phyloP scores from a whole-genome alignment of 2,113 vertebrate species.

The Grus americana region DNA sequence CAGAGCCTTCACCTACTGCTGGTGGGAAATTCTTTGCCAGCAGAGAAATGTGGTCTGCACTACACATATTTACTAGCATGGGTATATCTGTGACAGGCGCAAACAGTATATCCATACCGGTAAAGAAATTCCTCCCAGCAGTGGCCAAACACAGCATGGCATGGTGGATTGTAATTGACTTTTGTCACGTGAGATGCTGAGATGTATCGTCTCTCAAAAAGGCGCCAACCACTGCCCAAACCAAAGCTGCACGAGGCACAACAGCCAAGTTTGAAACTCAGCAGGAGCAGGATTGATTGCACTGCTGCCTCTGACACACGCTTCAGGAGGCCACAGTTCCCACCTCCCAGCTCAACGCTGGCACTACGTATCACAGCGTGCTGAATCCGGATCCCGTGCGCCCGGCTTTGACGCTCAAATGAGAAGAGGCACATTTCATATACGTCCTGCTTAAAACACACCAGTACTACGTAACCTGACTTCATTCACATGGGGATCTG shows the following conservation, averaged over 20 bases:
- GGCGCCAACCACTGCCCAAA: background rate
- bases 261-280: background rate
- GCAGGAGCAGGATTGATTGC: background rate
- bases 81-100: background rate
- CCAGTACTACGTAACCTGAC: rapidly evolving
- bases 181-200: background rate
- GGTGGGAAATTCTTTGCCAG: background rate
- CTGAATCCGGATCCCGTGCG: background rate
- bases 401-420: background rate
- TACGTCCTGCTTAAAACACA: background rate
- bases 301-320: background rate
- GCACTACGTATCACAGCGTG: rapidly evolving
- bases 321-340: background rate
- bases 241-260: background rate
- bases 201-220: background rate
- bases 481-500: background rate
- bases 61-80: background rate
- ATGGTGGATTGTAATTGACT: background rate
- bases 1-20: background rate
- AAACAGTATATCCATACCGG: background rate
- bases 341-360: background rate
- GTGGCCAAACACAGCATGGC: rapidly evolving
- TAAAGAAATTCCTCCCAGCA: background rate
- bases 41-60: background rate
- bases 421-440: background rate